Evolutionary conservation across 2,888 invertebrate species (phyloP).

Genomic region (Perithous albicinctus): DNA sequence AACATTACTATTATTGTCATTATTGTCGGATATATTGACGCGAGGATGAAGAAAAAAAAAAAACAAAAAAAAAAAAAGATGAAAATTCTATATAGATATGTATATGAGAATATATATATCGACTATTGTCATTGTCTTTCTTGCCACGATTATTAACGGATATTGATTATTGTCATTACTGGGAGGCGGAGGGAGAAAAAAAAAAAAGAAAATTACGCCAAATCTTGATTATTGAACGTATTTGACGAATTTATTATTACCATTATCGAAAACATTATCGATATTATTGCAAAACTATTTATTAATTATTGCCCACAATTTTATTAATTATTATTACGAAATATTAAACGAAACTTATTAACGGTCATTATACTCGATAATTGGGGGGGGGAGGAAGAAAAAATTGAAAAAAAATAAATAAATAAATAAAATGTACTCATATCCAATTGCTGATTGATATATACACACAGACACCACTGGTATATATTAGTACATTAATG

Average conservation of each 20-base stretch:
- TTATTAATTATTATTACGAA: constrained; percentile 58
- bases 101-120: constrained; percentile 61
- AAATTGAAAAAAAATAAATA: too few relatives aligned
- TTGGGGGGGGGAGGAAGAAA: too few relatives aligned
- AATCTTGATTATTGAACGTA: constrained; percentile 56
- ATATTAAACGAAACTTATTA: constrained; percentile 57
- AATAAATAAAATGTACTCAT: constrained; percentile 71
- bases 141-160: constrained; percentile 61
- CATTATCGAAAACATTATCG: constrained; percentile 66
- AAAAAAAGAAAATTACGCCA: too few relatives aligned
- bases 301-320: constrained; percentile 74
- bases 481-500: constrained; percentile 61
- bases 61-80: too few relatives aligned
- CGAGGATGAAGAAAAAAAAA: constrained; percentile 18
- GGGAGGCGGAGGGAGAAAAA: too few relatives aligned
- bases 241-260: constrained; percentile 66
- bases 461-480: constrained; percentile 66
- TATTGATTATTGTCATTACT: constrained; percentile 65
- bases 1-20: constrained; percentile 16
- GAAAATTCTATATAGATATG: constrained; percentile 59
- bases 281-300: constrained; percentile 71
- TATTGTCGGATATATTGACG: constrained; percentile 57
- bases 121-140: constrained; percentile 62
- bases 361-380: constrained; percentile 71
- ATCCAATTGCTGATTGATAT: constrained; percentile 76